These are phyloP conservation scores for Sphinx pinastri DNA, from an alignment of 2,888 invertebrate species.

Conservation along the genomic window DNA sequence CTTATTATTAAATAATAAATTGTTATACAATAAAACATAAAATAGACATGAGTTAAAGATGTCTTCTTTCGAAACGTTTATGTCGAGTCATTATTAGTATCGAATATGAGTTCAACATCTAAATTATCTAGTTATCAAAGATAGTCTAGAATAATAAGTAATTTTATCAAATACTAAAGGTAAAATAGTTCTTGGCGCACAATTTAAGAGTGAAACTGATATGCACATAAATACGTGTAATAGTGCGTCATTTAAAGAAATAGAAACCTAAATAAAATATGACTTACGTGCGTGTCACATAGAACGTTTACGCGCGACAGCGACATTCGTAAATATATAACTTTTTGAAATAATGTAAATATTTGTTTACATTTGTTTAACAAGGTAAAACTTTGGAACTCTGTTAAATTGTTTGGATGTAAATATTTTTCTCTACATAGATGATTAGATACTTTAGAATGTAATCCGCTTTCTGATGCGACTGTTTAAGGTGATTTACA, in stretches of 20 bases:
- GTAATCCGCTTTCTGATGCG: too few relatives aligned
- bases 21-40: background rate
- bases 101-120: too few relatives aligned
- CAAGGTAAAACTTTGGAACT: background rate
- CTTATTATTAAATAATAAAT: background rate
- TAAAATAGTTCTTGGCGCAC: slow-evolving; percentile 8
- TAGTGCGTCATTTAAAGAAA: slow-evolving; percentile 54
- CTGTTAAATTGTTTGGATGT: background rate
- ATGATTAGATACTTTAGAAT: too few relatives aligned
- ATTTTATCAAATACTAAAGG: background rate
- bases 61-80: too few relatives aligned
- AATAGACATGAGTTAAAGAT: too few relatives aligned
- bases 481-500: too few relatives aligned
- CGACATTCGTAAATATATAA: background rate
- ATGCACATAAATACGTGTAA: slow-evolving; percentile 39
- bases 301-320: background rate
- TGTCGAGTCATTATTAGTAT: too few relatives aligned
- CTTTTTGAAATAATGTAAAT: background rate
- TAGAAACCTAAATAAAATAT: slow-evolving; percentile 58
- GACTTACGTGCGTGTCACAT: slow-evolving; percentile 47
- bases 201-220: slow-evolving; percentile 48
- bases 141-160: background rate
- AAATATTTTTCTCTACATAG: background rate
- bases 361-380: background rate
- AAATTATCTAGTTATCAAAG: too few relatives aligned